These are phyloP conservation scores for Drosophila colorata DNA, from an alignment of 2,888 invertebrate species.

Conservation along the genomic window DNA sequence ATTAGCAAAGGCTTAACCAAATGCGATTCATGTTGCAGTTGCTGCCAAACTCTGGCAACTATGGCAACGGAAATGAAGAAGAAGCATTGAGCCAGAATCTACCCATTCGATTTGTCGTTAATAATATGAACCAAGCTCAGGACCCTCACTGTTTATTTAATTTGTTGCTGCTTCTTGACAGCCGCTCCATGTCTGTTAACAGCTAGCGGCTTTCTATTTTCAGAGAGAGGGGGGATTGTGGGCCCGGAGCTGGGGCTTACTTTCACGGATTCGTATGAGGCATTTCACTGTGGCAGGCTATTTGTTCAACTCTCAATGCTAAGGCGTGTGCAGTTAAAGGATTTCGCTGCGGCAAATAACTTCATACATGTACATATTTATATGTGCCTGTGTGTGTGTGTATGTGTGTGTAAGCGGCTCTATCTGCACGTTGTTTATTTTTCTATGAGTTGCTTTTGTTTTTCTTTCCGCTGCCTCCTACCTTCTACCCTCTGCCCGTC, in stretches of 20 bases:
- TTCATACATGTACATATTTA: slow-evolving; percentile 42
- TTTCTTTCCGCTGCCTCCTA: slow-evolving; percentile 54
- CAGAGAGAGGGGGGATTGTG: not conserved
- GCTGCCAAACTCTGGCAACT: not conserved
- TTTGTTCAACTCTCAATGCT: slow-evolving; percentile 72
- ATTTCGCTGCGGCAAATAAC: slow-evolving; percentile 74
- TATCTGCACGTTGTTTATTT: slow-evolving; percentile 68
- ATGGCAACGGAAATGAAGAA: not conserved
- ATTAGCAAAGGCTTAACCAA: slow-evolving; percentile 78
- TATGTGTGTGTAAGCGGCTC: slow-evolving; percentile 30
- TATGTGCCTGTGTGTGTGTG: slow-evolving; percentile 24
- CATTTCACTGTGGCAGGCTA: slow-evolving; percentile 61
- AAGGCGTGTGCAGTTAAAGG: slow-evolving; percentile 78
- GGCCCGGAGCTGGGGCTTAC: slow-evolving; percentile 1
- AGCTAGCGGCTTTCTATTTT: slow-evolving; percentile 41
- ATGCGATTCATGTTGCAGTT: slow-evolving; percentile 41
- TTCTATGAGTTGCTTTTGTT: slow-evolving; percentile 74
- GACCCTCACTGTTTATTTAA: slow-evolving; percentile 68
- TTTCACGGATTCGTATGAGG: slow-evolving; percentile 32
- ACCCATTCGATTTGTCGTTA: slow-evolving; percentile 69
- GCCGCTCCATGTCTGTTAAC: slow-evolving; percentile 37
- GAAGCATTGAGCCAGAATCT: slow-evolving; percentile 2
- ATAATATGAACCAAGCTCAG: slow-evolving; percentile 69
- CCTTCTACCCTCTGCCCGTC: not conserved
- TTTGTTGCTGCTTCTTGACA: slow-evolving; percentile 63